Base-by-base conservation (phyloP, 2,888 invertebrate genomes). In the Branchipolynoe longqiensis region DNA sequence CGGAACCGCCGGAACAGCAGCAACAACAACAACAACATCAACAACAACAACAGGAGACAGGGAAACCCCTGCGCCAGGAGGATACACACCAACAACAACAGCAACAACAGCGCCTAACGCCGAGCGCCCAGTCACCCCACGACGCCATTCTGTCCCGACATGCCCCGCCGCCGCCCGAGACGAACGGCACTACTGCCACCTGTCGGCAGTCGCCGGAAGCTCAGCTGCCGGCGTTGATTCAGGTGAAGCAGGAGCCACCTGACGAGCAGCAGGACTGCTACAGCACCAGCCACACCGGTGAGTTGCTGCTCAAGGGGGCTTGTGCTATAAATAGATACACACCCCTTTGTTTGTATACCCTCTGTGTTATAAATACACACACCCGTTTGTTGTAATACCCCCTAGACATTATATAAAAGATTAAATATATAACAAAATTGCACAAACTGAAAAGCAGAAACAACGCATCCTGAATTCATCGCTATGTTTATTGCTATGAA, bases 191-290 rank as follows among this genome's bases (percentile, higher is more conserved):
- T 28, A 28, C 38, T 28, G 48, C 48, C 25, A 25, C 78, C 41
- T 18, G 6, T 0, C 78, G 41, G 28, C 78, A 41, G 54, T 18
- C 25, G 31, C 4, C 25, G 48, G 78, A 78, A 48, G 0, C 78
- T 41, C 78, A 1, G 0, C 6, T 78, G 28, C 78, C 78, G 14
- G 78, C 78, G 28, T 25, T 82, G 82, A 25, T 82, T 4, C 58
- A 82, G 25, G 82, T 82, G 82, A 82, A 82, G 59, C 82, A 82
- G 58, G 82, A 82, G 54, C 82, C 82, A 33, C 4, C 12, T 14
- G 82, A 82, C 12, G 78, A 78, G 6, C 78, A 14, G 31, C 22
- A 48, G 54, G 78, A 78, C 25, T 78, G 78, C 78, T 78, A 78
- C 31, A 78, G 48, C 4, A 41, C 78, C 1, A 78, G 48, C 54